Base-by-base conservation (phyloP, 2,888 invertebrate genomes). In the Hesperia comma region DNA sequence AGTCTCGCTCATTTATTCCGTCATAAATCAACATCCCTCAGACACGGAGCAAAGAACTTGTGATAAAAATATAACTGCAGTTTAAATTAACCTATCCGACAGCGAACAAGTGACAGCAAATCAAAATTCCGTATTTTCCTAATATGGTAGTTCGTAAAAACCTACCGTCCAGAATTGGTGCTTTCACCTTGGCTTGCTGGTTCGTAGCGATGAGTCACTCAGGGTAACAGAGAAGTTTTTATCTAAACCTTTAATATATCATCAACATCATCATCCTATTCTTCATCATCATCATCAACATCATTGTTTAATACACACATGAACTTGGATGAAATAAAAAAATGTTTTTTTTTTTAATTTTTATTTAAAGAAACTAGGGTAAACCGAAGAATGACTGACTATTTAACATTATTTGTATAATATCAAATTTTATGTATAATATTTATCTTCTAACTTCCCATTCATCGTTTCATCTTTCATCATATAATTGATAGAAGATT, bases 101-200 rank as follows among this genome's bases (percentile, higher is more conserved):
- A 15, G 12, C 15, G 37, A 43, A 15, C 51, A 51, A 19, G 19
- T 51, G 51, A 51, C 51, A 51, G 21, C 51, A 21, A 51, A 51
- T 51, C 51, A 51, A 51, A 51, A 51, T 51, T 51, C 51, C 51
- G 51, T 51, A 12, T 51, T 51, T 51, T 51, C 51, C 51, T 12
- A 12, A 51, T 8, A 51, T 21, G 51, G 51, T 21, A 0, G 12
- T 4, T 21, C 12, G 21, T 21, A 51, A 51, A 21, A 21, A 21
- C 10, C 21, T 10, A 12, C 37, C 8, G 37, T 32, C 60, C 60
- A n/a, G 4, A 60, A 46, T 46, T 46, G 61, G 61, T 37, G 51
- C 33, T 51, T 51, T 61, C 61, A 51, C 61, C 49, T 61, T 61
- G 61, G 37, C 5, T 7, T 8, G 43, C 17, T 17, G 7, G 43